Percentiles rank a stretch among this genome's conserved stretches.
These are phyloP conservation scores for Grantiella picta DNA, from an alignment of 2,113 vertebrate species.

Conservation along the genomic window DNA sequence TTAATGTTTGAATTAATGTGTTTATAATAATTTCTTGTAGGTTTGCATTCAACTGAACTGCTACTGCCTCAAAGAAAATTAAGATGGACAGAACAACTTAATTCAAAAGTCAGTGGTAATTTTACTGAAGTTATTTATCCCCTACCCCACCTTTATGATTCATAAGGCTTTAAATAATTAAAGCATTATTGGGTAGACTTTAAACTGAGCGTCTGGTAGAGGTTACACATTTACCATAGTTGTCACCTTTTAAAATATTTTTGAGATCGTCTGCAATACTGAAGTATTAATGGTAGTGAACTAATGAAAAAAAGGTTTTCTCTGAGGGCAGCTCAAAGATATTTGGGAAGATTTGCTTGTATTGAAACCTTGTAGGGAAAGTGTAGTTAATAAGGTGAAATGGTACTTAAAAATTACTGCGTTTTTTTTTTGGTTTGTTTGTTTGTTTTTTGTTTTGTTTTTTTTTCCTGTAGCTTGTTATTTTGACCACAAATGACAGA, in stretches of 20 bases:
- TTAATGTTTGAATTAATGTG: not conserved
- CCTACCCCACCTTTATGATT: not conserved
- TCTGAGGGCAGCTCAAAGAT: not conserved
- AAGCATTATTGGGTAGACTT: not conserved
- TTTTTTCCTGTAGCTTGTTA: not conserved
- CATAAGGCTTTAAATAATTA: not conserved
- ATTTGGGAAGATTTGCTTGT: not conserved
- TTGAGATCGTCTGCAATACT: not conserved
- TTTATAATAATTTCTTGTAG: constrained; percentile 15
- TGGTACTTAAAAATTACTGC: not conserved
- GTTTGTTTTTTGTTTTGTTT: too few species aligned
- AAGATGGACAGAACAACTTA: constrained; percentile 58
- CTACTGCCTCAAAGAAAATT: constrained; percentile 1
- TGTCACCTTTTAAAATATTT: not conserved
- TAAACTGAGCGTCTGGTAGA: not conserved
- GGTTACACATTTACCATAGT: not conserved
- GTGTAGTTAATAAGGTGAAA: not conserved
- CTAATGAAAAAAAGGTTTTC: not conserved
- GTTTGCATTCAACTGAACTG: constrained; percentile 7
- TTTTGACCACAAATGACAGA: not conserved
- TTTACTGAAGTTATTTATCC: not conserved
- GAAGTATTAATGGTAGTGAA: not conserved
- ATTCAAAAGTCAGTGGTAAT: constrained; percentile 51
- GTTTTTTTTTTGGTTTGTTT: too few species aligned
- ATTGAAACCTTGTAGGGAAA: not conserved